Conservation (phyloP, 2,113 vertebrate genomes). For the Percopsis transmontana region DNA sequence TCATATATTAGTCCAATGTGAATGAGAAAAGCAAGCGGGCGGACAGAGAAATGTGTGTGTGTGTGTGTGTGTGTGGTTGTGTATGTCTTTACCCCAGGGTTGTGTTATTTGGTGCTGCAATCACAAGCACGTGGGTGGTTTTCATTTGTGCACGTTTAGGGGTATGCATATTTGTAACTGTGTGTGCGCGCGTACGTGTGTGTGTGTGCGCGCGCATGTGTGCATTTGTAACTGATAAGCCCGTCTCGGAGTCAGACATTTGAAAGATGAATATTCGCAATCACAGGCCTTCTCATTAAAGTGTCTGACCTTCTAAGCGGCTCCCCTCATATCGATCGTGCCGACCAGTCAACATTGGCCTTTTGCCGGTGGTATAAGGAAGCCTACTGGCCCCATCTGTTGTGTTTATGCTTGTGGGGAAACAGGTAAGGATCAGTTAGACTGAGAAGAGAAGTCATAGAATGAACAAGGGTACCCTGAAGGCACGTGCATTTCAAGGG, state of each 20-base stretch:
- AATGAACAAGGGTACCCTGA: background rate
- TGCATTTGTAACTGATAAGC: conserved; percentile 61
- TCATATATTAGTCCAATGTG: background rate
- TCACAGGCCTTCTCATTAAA: conserved; percentile 71
- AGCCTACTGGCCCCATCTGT: conserved; percentile 33
- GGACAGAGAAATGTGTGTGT: background rate
- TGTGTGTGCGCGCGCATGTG: background rate
- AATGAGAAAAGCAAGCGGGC: background rate
- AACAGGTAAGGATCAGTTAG: conserved; percentile 16
- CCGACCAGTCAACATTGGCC: conserved; percentile 58
- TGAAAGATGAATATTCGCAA: conserved; percentile 78
- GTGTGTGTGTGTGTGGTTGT: background rate
- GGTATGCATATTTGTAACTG: background rate
- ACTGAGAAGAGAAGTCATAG: background rate
- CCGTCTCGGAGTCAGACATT: conserved; percentile 56
- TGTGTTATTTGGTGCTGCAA: background rate
- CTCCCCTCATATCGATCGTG: conserved; percentile 67
- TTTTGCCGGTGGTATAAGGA: conserved; percentile 62
- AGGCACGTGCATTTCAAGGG: background rate
- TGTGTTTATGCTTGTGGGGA: conserved; percentile 5
- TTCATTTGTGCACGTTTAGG: background rate
- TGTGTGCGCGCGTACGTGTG: background rate
- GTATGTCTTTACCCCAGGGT: background rate
- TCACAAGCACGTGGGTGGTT: background rate
- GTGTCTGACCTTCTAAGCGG: conserved; percentile 73